Conservation (phyloP, 2,797 vertebrate genomes). For the Clarias fuscus region DNA sequence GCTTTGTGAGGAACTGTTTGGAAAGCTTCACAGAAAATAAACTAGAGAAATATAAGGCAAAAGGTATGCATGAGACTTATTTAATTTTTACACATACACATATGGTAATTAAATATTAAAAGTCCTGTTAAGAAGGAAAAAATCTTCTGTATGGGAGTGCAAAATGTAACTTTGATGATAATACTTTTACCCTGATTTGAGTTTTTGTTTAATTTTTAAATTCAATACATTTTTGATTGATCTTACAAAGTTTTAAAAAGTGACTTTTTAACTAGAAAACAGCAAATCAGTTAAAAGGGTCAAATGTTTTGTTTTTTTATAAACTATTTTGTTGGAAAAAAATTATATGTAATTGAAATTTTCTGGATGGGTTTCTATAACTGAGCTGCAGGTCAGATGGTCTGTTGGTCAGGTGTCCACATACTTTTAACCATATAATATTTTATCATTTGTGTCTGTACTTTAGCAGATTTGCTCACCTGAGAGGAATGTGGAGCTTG, state of each 20-base stretch:
- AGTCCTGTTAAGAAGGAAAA: neutral
- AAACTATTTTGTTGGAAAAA: neutral
- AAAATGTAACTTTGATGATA: neutral
- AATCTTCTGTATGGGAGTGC: neutral
- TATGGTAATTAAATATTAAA: neutral
- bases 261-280: neutral
- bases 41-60: neutral
- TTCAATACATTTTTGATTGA: neutral
- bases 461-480: conserved; percentile 58
- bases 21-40: neutral
- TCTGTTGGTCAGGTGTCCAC: neutral
- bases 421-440: neutral
- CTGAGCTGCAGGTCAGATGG: neutral
- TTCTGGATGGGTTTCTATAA: neutral
- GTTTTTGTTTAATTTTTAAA: neutral
- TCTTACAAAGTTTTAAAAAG: neutral
- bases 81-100: neutral
- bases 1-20: neutral
- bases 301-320: neutral
- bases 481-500: conserved; percentile 61
- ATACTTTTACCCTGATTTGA: neutral
- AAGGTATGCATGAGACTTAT: neutral
- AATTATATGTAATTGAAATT: no score
- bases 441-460: neutral
- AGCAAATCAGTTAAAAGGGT: neutral